Percentiles rank a stretch among this genome's conserved stretches.
phyloP scores from a whole-genome alignment of 2,797 vertebrate genomes.

The Poecilia gillii region DNA sequence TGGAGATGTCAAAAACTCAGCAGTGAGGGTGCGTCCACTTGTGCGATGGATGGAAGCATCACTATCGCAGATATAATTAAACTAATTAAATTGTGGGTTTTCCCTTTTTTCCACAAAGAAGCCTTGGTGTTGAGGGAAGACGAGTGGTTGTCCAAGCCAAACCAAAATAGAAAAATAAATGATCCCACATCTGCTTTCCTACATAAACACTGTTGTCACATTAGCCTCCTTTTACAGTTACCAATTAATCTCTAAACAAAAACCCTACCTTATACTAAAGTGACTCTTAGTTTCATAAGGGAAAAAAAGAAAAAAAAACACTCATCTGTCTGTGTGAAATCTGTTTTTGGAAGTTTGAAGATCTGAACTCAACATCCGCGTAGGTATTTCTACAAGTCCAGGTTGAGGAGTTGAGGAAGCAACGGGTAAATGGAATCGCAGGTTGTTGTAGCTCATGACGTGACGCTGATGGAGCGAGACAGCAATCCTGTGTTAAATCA shows the following conservation, averaged over 20 bases:
- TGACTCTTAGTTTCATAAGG: not conserved
- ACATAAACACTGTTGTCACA: not conserved
- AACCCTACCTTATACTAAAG: not conserved
- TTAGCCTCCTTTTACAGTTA: not conserved
- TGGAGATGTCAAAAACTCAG: not conserved
- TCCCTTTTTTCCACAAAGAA: not conserved
- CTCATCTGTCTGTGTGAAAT: not conserved
- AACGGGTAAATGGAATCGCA: slow-evolving; percentile 25
- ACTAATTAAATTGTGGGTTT: not conserved
- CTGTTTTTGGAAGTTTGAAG: not conserved
- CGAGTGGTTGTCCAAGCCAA: not conserved
- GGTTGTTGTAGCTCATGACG: slow-evolving; percentile 43
- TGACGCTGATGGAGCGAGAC: slow-evolving; percentile 64
- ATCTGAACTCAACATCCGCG: slow-evolving; percentile 15
- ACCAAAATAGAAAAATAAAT: not conserved
- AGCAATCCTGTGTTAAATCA: slow-evolving; percentile 70
- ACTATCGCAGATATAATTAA: not conserved
- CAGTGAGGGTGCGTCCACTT: not conserved
- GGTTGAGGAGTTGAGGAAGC: slow-evolving; percentile 38
- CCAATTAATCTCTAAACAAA: not conserved
- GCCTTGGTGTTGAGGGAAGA: not conserved
- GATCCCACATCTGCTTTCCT: not conserved
- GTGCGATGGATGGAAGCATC: not conserved
- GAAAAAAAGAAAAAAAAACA: not conserved
- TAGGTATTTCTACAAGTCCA: slow-evolving; percentile 4